Evolutionary conservation across 2,888 invertebrate species (phyloP).

Genomic region (Rutpela maculata): DNA sequence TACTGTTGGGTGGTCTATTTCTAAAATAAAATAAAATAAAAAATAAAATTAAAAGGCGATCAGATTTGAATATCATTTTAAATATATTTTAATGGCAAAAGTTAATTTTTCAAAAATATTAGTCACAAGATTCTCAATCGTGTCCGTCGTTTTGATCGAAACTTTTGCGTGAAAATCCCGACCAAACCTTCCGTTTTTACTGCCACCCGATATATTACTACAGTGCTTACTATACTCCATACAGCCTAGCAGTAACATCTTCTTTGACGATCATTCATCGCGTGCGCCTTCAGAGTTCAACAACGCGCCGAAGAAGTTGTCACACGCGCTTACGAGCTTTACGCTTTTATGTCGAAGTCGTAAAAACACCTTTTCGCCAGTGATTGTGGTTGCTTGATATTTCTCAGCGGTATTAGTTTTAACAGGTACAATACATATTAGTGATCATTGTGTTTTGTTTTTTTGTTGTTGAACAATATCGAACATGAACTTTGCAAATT

Average conservation of each 20-base stretch:
- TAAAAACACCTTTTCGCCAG: slow-evolving; percentile 16
- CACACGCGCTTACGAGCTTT: slow-evolving; percentile 42
- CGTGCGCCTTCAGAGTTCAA: slow-evolving; percentile 61
- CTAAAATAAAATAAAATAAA: too few species aligned
- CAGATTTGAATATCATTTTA: too few species aligned
- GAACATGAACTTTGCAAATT: slow-evolving; percentile 45
- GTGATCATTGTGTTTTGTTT: slow-evolving; percentile 31
- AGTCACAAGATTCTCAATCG: too few species aligned
- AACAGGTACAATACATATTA: background rate
- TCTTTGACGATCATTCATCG: slow-evolving; percentile 64
- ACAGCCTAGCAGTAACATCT: slow-evolving; percentile 58
- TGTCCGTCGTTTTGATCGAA: background rate
- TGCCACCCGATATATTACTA: slow-evolving; percentile 51
- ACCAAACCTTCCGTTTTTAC: background rate
- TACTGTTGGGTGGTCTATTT: too few species aligned
- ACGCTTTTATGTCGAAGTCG: slow-evolving; percentile 4
- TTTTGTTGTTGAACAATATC: slow-evolving; percentile 11
- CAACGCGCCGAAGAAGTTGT: slow-evolving; percentile 55
- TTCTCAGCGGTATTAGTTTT: background rate
- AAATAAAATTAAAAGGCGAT: too few species aligned
- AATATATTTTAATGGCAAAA: too few species aligned
- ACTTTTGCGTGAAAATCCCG: background rate
- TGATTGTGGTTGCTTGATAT: slow-evolving; percentile 6
- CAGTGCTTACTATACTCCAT: slow-evolving; percentile 56
- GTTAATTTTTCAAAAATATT: too few species aligned